phyloP scores from a whole-genome alignment of 2,888 invertebrate genomes.

The Phortica magna region DNA sequence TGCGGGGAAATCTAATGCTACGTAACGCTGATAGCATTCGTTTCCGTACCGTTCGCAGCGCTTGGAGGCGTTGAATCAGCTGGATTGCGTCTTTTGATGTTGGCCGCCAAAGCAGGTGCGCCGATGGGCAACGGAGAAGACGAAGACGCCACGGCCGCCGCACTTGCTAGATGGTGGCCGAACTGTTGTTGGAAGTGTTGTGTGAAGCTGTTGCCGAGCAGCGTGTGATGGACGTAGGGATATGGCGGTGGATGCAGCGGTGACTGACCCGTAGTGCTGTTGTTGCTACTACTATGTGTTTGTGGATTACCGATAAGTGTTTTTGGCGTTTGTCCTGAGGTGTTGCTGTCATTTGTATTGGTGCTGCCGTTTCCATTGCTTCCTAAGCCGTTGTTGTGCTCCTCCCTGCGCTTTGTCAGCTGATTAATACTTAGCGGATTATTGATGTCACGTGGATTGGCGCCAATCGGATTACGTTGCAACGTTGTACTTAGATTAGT shows the following conservation, averaged over 20 bases:
- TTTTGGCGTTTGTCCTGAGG: constrained; percentile 14
- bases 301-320: constrained; percentile 28
- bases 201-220: constrained; percentile 66
- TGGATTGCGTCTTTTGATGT: constrained; percentile 54
- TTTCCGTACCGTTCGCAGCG: constrained; percentile 60
- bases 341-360: background rate
- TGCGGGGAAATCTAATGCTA: constrained; percentile 60
- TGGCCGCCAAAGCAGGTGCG: constrained; percentile 45
- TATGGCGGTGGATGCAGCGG: constrained; percentile 41
- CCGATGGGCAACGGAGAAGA: constrained; percentile 40
- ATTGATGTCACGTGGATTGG: constrained; percentile 94
- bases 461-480: constrained; percentile 89
- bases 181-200: constrained; percentile 76
- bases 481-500: constrained; percentile 34
- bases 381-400: constrained; percentile 48
- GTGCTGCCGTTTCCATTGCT: constrained; percentile 33
- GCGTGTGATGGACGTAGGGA: constrained; percentile 53
- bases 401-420: constrained; percentile 83
- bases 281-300: constrained; percentile 24
- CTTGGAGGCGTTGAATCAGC: constrained; percentile 51
- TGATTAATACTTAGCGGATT: constrained; percentile 95
- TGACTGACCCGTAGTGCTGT: constrained; percentile 21
- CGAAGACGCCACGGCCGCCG: constrained; percentile 45
- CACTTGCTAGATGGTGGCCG: constrained; percentile 65
- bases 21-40: constrained; percentile 77